These are phyloP conservation scores for Dicyrtomina minuta DNA, from an alignment of 2,888 invertebrate species.

Conservation along the genomic window DNA sequence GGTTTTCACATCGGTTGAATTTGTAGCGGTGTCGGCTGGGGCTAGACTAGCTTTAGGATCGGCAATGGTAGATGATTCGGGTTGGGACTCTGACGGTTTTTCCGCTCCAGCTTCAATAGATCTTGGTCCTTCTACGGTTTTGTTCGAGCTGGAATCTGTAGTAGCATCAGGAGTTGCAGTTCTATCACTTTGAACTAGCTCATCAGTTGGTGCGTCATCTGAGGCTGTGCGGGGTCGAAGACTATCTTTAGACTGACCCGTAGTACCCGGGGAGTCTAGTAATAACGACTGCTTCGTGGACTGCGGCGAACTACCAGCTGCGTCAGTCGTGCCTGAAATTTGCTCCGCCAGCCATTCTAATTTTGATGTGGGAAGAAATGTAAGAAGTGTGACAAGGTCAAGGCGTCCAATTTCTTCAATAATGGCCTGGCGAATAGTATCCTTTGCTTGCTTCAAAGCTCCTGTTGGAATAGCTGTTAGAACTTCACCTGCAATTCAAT, in stretches of 20 bases:
- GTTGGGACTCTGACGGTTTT: too few relatives aligned
- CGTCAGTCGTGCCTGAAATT: constrained; percentile 22
- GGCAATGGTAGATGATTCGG: too few relatives aligned
- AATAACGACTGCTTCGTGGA: too few relatives aligned
- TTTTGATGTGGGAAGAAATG: constrained; percentile 35
- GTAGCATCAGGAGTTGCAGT: not conserved
- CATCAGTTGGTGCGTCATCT: not conserved
- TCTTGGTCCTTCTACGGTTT: too few relatives aligned
- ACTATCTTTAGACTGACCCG: too few relatives aligned
- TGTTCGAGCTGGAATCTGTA: too few relatives aligned
- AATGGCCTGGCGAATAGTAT: constrained; percentile 33
- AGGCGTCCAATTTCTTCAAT: constrained; percentile 47
- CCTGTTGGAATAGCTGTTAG: constrained; percentile 42
- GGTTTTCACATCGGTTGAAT: too few relatives aligned
- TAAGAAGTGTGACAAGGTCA: constrained; percentile 44
- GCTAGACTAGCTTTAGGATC: too few relatives aligned
- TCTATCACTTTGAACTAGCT: not conserved
- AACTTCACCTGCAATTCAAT: constrained; percentile 44
- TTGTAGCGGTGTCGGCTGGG: too few relatives aligned
- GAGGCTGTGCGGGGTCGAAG: too few relatives aligned
- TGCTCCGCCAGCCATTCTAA: constrained; percentile 45
- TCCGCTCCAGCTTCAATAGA: not conserved
- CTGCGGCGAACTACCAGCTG: too few relatives aligned
- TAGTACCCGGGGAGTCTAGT: too few relatives aligned
- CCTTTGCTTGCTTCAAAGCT: constrained; percentile 35